A percentile compares a stretch with the other conserved stretches of the same genome.
Evolutionary conservation across 2,797 vertebrate genomes (phyloP).

Genomic region (Cottoperca gobio): DNA sequence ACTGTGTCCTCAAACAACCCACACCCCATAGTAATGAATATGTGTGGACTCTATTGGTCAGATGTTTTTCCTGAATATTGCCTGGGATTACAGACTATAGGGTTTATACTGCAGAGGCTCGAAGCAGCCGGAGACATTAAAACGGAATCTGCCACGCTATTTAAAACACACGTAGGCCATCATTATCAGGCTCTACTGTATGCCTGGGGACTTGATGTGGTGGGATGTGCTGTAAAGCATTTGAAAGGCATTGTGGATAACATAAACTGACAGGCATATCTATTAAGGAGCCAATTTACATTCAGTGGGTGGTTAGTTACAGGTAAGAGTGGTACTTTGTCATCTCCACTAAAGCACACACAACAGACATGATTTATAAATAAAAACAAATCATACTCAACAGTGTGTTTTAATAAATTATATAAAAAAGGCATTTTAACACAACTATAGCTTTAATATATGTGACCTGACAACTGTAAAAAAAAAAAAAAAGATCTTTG

Average conservation of each 20-base stretch:
- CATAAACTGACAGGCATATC: slow-evolving; percentile 71
- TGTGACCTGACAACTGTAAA: not conserved
- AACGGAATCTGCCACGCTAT: slow-evolving; percentile 48
- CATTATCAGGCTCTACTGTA: slow-evolving; percentile 56
- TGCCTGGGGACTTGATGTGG: slow-evolving; percentile 56
- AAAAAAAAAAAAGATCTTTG: not conserved
- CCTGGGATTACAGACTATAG: slow-evolving; percentile 12
- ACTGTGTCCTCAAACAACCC: slow-evolving; percentile 23
- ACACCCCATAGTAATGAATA: slow-evolving; percentile 22
- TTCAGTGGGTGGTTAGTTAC: slow-evolving; percentile 69
- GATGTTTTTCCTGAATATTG: slow-evolving; percentile 30
- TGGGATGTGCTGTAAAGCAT: slow-evolving; percentile 49
- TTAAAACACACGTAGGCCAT: slow-evolving; percentile 64
- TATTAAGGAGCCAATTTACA: slow-evolving; percentile 66
- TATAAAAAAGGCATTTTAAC: not conserved
- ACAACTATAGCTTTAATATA: not conserved
- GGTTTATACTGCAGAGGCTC: slow-evolving; percentile 24
- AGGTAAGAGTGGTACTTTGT: slow-evolving; percentile 62
- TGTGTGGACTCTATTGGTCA: slow-evolving; percentile 31
- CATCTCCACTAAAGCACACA: slow-evolving; percentile 28
- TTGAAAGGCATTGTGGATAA: slow-evolving; percentile 67
- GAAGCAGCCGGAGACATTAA: slow-evolving; percentile 39
- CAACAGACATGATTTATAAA: slow-evolving; percentile 28
- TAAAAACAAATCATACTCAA: slow-evolving; percentile 34
- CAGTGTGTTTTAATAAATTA: slow-evolving; percentile 8